phyloP scores from a whole-genome alignment of 1,140 invertebrate species.

The Marisa cornuarietis region DNA sequence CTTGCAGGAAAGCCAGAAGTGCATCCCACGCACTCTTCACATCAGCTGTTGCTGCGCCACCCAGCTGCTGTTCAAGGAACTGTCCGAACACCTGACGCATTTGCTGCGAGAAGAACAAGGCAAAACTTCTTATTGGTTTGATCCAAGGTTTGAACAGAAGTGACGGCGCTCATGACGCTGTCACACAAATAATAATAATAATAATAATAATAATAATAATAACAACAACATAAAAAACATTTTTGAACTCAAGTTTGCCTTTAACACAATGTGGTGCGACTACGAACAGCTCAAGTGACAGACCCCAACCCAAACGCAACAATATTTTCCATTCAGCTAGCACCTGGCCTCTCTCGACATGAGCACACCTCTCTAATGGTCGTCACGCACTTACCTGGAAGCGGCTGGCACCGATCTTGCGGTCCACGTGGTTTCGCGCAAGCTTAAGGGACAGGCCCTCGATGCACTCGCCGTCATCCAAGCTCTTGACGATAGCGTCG shows the following conservation, averaged over 20 bases:
- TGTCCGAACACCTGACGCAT: constrained; percentile 8
- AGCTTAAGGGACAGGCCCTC: constrained; percentile 5
- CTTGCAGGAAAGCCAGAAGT: constrained; percentile 7
- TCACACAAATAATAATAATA: no score
- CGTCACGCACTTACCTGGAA: background rate
- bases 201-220: no score
- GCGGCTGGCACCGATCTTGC: background rate
- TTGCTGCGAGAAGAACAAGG: background rate
- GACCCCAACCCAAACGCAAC: no score
- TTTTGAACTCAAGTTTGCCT: no score
- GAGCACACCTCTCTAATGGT: no score
- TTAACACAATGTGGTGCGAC: no score
- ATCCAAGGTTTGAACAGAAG: background rate
- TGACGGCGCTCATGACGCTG: background rate
- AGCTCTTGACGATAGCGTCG: constrained; percentile 5
- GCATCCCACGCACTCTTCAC: constrained; percentile 19
- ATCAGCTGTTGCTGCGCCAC: background rate
- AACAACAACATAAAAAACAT: no score
- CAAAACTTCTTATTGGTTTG: no score
- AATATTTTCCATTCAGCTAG: no score
- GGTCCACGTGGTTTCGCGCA: constrained; percentile 9
- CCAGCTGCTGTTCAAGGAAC: constrained; percentile 10
- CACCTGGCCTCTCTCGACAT: no score
- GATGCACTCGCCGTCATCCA: constrained; percentile 12
- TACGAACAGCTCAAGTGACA: no score